Conservation (phyloP, 2,888 invertebrate species). For the Gibbula magus region DNA sequence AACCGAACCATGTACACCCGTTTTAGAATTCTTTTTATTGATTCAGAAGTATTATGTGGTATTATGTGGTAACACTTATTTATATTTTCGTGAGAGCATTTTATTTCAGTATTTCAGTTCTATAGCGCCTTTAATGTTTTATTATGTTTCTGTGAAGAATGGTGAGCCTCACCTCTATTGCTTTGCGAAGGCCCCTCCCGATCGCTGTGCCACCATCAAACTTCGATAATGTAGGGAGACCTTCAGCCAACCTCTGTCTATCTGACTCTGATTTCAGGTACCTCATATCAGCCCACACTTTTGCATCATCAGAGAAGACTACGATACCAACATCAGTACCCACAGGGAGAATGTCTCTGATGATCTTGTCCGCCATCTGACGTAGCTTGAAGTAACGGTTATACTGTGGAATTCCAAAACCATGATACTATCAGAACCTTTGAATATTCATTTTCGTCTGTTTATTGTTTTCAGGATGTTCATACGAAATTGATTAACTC, state of each 20-base stretch:
- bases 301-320: not conserved
- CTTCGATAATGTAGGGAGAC: not conserved
- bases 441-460: too few relatives aligned
- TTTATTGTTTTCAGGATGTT: too few relatives aligned
- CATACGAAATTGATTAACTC: too few relatives aligned
- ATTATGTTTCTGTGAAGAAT: too few relatives aligned
- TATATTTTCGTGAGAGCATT: too few relatives aligned
- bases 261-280: not conserved
- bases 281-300: not conserved
- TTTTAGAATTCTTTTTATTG: too few relatives aligned
- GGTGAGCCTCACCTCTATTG: not conserved
- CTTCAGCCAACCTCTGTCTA: not conserved
- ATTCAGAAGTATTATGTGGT: too few relatives aligned
- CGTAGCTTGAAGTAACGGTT: not conserved
- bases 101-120: too few relatives aligned
- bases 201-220: not conserved
- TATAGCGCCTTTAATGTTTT: too few relatives aligned
- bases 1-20: too few relatives aligned
- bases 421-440: too few relatives aligned
- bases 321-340: not conserved
- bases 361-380: conserved; percentile 1
- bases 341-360: not conserved
- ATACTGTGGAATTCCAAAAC: not conserved
- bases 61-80: too few relatives aligned
- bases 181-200: not conserved